A percentile compares a stretch with the other conserved stretches of the same genome.
These are phyloP conservation scores for Sinocyclocheilus maitianheensis DNA, from an alignment of 2,113 vertebrate species.

Conservation along the genomic window DNA sequence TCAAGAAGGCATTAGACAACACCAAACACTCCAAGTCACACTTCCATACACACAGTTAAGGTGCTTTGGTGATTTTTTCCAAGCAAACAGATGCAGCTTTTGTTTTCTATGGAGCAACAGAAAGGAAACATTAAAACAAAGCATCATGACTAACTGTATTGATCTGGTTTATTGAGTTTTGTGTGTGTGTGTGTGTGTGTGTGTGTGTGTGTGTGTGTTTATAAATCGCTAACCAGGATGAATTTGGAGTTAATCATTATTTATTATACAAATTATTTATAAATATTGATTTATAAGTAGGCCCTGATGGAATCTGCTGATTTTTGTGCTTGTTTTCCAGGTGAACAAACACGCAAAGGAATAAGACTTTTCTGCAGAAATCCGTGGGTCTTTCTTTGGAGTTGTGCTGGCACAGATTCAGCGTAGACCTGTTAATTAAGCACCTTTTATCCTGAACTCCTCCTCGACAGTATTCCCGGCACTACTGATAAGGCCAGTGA, in stretches of 20 bases:
- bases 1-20: slow-evolving; percentile 47
- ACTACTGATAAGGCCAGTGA: slow-evolving; percentile 2
- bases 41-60: slow-evolving; percentile 22
- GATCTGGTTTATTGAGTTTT: not conserved
- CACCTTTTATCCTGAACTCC: not conserved
- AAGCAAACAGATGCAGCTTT: not conserved
- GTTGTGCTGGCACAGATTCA: not conserved
- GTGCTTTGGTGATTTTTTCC: slow-evolving; percentile 23
- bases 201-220: not conserved
- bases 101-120: not conserved
- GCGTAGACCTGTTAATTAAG: not conserved
- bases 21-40: slow-evolving; percentile 41
- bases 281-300: not conserved
- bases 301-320: not conserved
- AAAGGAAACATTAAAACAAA: not conserved
- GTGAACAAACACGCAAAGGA: not conserved
- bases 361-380: not conserved
- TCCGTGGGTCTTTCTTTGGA: not conserved
- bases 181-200: no score
- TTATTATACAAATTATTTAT: not conserved
- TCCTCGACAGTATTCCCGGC: not conserved
- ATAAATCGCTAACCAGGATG: not conserved
- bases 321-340: not conserved
- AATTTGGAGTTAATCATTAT: not conserved
- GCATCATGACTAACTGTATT: not conserved